Base-by-base conservation (phyloP, 2,888 invertebrate species). In the Mantis religiosa region DNA sequence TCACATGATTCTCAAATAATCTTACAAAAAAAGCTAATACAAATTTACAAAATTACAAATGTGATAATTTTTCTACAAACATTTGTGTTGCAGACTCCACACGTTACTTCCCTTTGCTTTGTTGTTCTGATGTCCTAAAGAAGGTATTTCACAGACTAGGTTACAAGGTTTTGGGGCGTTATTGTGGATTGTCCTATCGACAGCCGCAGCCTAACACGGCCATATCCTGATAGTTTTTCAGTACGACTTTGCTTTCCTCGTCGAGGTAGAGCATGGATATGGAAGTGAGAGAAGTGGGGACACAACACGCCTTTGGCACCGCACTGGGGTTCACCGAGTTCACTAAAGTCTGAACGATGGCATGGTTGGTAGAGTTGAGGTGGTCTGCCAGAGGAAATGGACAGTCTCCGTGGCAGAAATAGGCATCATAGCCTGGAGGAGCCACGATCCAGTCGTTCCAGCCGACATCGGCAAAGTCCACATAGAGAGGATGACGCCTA, bases 371-470 rank as follows among this genome's bases (percentile, higher is more conserved):
- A 91, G 98, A 97, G 94, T 99, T 99, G 88, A 99, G 94, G 93
- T 98, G 98, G 92, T 98, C 98, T 88, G 98, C 96, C 92, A 99
- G 94, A 47, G 99, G 99, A 93, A 98, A 99, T 87, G 97, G 97
- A 93, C 99, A 99, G 92, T 98, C 97, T 41, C 99, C 99, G 92
- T 97, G 96, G 94, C 99, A 99, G 94, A 97, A 99, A 94, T 96
- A 99, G 15, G 99, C 99, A 93, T 99, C 97, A 94, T 99, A 99
- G 90, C 98, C 98, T 54, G 97, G 96, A 47, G 99, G 99, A 85
- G 99, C 99, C 86, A 99, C 98, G 92, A 99, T 99, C 99, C 99
- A 99, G 94, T 99, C 98, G 93, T 97, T 97, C 99, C 99, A 99
- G 88, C 99, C 99, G 71, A 99, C 98, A 92, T 98, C 98, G 86